Evolutionary conservation across 2,797 vertebrate species (phyloP).

Genomic region (Synaphobranchus kaupii): DNA sequence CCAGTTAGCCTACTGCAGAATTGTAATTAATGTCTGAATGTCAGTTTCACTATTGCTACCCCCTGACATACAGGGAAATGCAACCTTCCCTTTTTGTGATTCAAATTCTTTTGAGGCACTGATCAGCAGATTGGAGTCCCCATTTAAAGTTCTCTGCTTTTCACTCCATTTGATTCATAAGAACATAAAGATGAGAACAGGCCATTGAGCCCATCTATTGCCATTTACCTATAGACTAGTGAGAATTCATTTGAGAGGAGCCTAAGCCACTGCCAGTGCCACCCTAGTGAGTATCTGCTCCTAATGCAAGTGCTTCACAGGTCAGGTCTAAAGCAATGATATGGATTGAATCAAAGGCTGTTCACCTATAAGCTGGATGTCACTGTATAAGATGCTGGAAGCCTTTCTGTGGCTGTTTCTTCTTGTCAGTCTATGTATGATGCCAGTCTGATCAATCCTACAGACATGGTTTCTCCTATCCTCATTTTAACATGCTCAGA

Average conservation of each 20-base stretch:
- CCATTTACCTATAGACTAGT: no score
- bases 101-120: neutral
- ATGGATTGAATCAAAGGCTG: slow-evolving; percentile 60
- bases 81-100: neutral
- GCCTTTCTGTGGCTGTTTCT: slow-evolving; percentile 10
- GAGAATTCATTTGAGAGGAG: no score
- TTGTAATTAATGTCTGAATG: neutral
- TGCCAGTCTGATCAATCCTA: slow-evolving; percentile 64
- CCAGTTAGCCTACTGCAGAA: neutral
- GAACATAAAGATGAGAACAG: neutral
- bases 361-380: slow-evolving; percentile 42
- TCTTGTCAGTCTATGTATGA: slow-evolving; percentile 57
- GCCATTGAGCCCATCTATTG: neutral
- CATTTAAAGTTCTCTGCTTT: neutral
- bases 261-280: no score
- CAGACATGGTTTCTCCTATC: slow-evolving; percentile 62
- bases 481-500: slow-evolving; percentile 57
- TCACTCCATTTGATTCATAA: neutral
- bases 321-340: neutral
- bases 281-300: no score
- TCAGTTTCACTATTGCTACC: neutral
- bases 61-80: neutral
- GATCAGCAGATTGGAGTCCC: neutral
- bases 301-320: neutral
- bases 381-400: slow-evolving; percentile 29